phyloP scores from a whole-genome alignment of 2,797 vertebrate genomes.

The Cyprinella venusta region DNA sequence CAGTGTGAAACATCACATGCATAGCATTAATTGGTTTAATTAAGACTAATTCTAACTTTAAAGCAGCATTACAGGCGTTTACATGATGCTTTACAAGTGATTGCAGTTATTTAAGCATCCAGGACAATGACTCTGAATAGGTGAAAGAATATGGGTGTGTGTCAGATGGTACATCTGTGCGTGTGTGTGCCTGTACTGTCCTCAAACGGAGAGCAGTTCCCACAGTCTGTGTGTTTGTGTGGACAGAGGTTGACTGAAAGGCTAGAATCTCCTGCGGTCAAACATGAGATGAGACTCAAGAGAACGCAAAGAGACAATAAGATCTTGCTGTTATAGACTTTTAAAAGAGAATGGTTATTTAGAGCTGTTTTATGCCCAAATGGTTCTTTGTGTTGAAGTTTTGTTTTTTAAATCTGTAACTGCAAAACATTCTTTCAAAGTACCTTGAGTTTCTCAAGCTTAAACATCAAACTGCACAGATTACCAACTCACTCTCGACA shows the following conservation, averaged over 20 bases:
- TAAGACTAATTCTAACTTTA: conserved; percentile 14
- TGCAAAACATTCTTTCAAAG: not conserved
- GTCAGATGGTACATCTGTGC: conserved; percentile 5
- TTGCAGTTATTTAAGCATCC: conserved; percentile 8
- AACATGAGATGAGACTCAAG: not conserved
- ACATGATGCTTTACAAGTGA: not conserved
- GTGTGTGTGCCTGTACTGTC: conserved; percentile 21
- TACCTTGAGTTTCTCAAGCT: not conserved
- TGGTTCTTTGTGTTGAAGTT: not conserved
- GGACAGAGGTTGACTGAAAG: conserved; percentile 5
- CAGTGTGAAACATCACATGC: not conserved
- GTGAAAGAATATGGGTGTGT: conserved; percentile 34
- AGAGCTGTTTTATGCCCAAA: not conserved
- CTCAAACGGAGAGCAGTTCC: not conserved
- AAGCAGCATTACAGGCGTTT: conserved; percentile 5
- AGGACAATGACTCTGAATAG: conserved; percentile 24
- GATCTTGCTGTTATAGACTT: not conserved
- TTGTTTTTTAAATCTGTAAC: not conserved
- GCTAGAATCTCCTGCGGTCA: not conserved
- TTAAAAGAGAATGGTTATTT: not conserved
- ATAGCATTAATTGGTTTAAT: conserved; percentile 6
- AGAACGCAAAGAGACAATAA: not conserved
- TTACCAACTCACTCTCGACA: too few species aligned
- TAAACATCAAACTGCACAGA: not conserved
- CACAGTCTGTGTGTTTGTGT: conserved; percentile 2